These are phyloP conservation scores for Cydia amplana DNA, from an alignment of 1,140 invertebrate species.

Conservation along the genomic window DNA sequence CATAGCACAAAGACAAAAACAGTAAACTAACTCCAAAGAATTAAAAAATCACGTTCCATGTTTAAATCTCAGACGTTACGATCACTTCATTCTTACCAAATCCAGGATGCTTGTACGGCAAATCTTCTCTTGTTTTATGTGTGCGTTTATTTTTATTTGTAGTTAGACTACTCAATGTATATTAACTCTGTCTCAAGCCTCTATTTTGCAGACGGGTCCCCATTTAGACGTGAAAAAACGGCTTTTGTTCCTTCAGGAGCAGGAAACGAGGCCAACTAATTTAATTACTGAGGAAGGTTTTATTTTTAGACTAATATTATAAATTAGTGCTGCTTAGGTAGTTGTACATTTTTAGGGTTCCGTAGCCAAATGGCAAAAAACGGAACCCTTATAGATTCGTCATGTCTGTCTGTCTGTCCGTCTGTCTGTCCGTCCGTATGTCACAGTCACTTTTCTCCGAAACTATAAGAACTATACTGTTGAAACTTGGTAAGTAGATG, in stretches of 20 bases:
- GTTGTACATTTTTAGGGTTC: background rate
- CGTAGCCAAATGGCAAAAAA: too few species aligned
- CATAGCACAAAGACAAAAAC: background rate
- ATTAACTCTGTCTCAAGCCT: background rate
- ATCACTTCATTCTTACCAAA: too few species aligned
- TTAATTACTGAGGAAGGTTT: background rate
- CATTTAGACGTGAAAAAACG: slow-evolving; percentile 4
- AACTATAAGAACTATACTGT: too few species aligned
- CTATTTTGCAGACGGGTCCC: slow-evolving; percentile 7
- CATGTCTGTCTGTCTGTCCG: too few species aligned
- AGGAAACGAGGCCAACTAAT: slow-evolving; percentile 10
- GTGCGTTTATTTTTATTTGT: background rate
- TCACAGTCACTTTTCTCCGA: too few species aligned
- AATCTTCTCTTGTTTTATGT: too few species aligned
- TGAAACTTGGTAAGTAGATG: too few species aligned
- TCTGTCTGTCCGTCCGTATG: too few species aligned
- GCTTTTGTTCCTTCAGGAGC: background rate
- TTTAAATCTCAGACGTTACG: too few species aligned
- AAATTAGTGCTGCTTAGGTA: background rate
- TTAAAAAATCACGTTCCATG: background rate
- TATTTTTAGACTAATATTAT: slow-evolving; percentile 2
- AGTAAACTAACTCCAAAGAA: background rate
- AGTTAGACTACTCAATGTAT: background rate
- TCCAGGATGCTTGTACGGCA: background rate
- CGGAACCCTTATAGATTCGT: too few species aligned